These are phyloP conservation scores for Auanema sp. DNA, from an alignment of 2,888 invertebrate species.

Conservation along the genomic window DNA sequence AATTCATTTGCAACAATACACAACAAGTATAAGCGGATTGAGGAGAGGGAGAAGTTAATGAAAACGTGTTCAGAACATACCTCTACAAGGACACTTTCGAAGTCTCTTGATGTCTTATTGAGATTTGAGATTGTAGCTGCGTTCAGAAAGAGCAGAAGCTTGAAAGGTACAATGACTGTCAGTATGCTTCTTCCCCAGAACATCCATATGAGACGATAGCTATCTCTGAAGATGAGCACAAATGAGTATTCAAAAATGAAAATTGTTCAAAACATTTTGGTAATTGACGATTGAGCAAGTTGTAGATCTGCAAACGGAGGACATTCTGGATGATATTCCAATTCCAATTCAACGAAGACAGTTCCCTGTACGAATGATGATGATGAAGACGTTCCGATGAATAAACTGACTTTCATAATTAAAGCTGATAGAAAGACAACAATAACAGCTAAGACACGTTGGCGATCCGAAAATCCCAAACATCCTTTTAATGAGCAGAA, in stretches of 20 bases:
- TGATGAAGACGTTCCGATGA: not conserved
- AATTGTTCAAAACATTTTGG: conserved; percentile 22
- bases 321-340: conserved; percentile 31
- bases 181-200: conserved; percentile 48
- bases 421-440: conserved; percentile 28
- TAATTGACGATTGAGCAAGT: conserved; percentile 29
- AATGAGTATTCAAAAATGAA: not conserved
- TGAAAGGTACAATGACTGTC: conserved; percentile 51
- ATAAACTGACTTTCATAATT: conserved; percentile 27
- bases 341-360: conserved; percentile 37
- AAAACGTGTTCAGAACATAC: conserved; percentile 12
- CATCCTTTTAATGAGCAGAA: conserved; percentile 32
- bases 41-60: too few species aligned
- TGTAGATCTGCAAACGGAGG: conserved; percentile 30
- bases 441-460: conserved; percentile 22
- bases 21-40: too few species aligned
- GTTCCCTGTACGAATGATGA: conserved; percentile 21
- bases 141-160: conserved; percentile 42
- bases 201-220: conserved; percentile 44
- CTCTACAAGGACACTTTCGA: conserved; percentile 35
- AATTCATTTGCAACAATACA: too few species aligned
- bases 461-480: conserved; percentile 26
- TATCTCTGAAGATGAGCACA: conserved; percentile 20
- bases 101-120: conserved; percentile 28
- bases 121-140: conserved; percentile 33